phyloP scores from a whole-genome alignment of 2,888 invertebrate genomes.

The Drosophila nr. fundita region DNA sequence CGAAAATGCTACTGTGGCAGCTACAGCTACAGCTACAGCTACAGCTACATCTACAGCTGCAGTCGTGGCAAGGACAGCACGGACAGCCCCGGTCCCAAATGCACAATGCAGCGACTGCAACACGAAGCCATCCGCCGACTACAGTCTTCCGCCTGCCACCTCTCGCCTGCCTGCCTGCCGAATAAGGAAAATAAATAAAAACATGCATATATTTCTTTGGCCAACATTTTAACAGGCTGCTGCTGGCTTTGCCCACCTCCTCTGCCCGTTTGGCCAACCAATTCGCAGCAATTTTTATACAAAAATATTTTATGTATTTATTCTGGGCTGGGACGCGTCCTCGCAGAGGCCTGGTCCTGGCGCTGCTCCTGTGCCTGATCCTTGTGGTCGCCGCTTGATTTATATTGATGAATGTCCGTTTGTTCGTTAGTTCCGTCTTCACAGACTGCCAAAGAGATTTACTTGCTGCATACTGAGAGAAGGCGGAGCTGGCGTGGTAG shows the following conservation, averaged over 20 bases:
- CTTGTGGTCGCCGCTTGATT: slow-evolving; percentile 82
- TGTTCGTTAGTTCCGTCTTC: slow-evolving; percentile 80
- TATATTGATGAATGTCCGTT: slow-evolving; percentile 84
- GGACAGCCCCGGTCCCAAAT: slow-evolving; percentile 40
- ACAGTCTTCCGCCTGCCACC: not conserved
- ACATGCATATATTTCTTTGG: slow-evolving; percentile 76
- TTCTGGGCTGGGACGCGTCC: slow-evolving; percentile 42
- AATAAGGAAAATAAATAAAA: slow-evolving; percentile 73
- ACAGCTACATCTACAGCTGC: slow-evolving; percentile 38
- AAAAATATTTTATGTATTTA: slow-evolving; percentile 74
- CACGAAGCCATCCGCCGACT: slow-evolving; percentile 43
- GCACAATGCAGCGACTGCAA: slow-evolving; percentile 54
- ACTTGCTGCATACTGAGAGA: slow-evolving; percentile 54
- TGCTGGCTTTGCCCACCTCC: slow-evolving; percentile 1
- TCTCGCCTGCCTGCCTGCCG: slow-evolving; percentile 24
- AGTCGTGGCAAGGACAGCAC: slow-evolving; percentile 39
- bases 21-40: slow-evolving; percentile 36
- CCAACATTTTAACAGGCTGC: slow-evolving; percentile 71
- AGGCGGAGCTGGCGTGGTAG: slow-evolving; percentile 37
- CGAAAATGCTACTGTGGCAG: slow-evolving; percentile 76
- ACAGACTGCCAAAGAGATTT: slow-evolving; percentile 78
- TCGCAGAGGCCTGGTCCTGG: slow-evolving; percentile 2
- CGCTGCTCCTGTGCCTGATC: slow-evolving; percentile 59
- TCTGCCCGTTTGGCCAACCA: slow-evolving; percentile 44
- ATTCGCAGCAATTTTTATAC: slow-evolving; percentile 69